These are phyloP conservation scores for Augochlorella aurata DNA, from an alignment of 2,888 invertebrate genomes.

Conservation along the genomic window DNA sequence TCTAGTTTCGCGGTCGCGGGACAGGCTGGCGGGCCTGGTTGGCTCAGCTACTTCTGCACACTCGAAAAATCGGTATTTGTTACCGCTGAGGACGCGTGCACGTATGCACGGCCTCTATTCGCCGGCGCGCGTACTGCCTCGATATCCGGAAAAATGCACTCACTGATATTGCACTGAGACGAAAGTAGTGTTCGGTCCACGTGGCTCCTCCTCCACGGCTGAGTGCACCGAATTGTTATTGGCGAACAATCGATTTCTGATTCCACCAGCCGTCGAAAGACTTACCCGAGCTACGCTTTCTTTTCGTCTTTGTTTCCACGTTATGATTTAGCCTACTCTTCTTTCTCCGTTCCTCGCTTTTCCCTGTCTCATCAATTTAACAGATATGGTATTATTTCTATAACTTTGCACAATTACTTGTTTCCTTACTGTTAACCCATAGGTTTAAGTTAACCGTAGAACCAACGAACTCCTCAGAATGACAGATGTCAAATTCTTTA, in stretches of 20 bases:
- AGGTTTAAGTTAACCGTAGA: not conserved
- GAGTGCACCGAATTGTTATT: constrained; percentile 76
- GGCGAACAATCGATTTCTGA: constrained; percentile 72
- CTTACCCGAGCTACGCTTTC: constrained; percentile 31
- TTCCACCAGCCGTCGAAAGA: constrained; percentile 58
- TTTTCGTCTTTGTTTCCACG: constrained; percentile 17
- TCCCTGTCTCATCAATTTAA: not conserved
- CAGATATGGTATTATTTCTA: not conserved
- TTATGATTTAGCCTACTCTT: constrained; percentile 4
- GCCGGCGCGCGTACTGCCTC: constrained; percentile 60
- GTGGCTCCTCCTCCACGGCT: constrained; percentile 52
- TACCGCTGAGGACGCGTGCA: constrained; percentile 28
- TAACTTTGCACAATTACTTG: not conserved
- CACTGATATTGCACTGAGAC: constrained; percentile 77
- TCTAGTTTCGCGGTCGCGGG: constrained; percentile 30
- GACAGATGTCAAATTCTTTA: too few relatives aligned
- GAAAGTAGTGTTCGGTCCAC: constrained; percentile 69
- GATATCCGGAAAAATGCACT: constrained; percentile 77
- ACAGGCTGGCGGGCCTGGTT: constrained; percentile 4
- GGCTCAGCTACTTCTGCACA: constrained; percentile 2
- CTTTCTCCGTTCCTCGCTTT: constrained; percentile 21
- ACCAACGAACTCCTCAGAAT: too few relatives aligned
- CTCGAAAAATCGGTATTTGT: constrained; percentile 56
- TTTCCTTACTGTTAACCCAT: not conserved
- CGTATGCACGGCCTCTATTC: constrained; percentile 20